Conservation (phyloP, 1,140 invertebrate genomes). For the Antheraea mylitta region DNA sequence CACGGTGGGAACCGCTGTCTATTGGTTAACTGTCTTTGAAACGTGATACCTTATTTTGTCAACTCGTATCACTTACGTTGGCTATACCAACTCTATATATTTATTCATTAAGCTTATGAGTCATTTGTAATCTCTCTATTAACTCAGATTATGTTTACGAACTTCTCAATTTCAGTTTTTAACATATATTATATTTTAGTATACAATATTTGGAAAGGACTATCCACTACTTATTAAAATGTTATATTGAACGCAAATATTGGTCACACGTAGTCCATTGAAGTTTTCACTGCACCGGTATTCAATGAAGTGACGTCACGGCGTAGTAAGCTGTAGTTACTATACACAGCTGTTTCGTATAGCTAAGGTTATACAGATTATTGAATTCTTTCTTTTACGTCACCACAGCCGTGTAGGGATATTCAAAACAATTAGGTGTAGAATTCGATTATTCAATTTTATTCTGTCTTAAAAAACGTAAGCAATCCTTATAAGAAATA, state of each 20-base stretch:
- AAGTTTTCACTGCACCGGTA: conserved; percentile 45
- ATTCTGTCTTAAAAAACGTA: not conserved
- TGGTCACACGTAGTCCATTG: conserved; percentile 34
- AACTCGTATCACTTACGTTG: no score
- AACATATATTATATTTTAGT: no score
- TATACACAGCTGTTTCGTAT: conserved; percentile 40
- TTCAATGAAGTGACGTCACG: conserved; percentile 71
- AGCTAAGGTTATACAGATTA: conserved; percentile 52
- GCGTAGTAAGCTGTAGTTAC: conserved; percentile 32
- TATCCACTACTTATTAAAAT: no score
- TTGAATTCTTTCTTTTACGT: conserved; percentile 69
- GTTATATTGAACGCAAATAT: not conserved
- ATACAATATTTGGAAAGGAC: no score
- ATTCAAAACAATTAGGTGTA: conserved; percentile 16
- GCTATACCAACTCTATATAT: no score
- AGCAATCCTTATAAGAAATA: not conserved
- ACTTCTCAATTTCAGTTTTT: no score
- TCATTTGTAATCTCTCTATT: no score
- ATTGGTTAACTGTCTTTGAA: no score
- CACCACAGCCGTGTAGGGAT: conserved; percentile 40
- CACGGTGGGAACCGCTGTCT: no score
- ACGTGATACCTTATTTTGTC: no score
- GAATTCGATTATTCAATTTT: not conserved
- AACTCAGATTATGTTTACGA: no score
- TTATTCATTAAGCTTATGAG: no score